phyloP scores from a whole-genome alignment of 2,888 invertebrate species.

The Stenchaetothrips biformis region DNA sequence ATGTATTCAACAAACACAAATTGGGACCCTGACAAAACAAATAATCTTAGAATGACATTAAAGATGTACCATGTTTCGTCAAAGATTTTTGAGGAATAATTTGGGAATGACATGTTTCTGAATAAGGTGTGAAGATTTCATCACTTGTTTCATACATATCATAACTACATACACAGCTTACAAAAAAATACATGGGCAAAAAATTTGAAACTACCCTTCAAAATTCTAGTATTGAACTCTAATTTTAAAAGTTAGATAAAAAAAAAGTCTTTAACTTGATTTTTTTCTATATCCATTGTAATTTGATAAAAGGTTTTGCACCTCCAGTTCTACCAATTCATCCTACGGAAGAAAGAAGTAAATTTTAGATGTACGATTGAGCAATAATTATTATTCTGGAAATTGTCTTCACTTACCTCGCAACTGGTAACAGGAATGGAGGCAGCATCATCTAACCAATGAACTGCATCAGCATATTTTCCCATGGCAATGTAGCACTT shows the following conservation, averaged over 20 bases:
- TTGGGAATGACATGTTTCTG: too few relatives aligned
- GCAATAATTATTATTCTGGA: conserved; percentile 18
- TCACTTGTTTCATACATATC: too few relatives aligned
- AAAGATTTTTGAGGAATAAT: too few relatives aligned
- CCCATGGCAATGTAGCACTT: conserved; percentile 53
- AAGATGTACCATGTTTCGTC: too few relatives aligned
- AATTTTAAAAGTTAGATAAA: not conserved
- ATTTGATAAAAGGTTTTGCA: conserved; percentile 37
- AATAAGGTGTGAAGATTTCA: too few relatives aligned
- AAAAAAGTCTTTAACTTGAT: not conserved
- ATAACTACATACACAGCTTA: too few relatives aligned
- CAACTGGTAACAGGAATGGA: conserved; percentile 36
- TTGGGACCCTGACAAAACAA: too few relatives aligned
- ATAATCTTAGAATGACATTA: too few relatives aligned
- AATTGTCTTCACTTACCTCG: conserved; percentile 35
- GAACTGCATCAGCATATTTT: conserved; percentile 49
- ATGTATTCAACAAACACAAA: too few relatives aligned
- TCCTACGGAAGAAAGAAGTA: conserved; percentile 36
- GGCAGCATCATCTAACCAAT: conserved; percentile 47
- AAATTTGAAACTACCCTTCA: too few relatives aligned
- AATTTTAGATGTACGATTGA: conserved; percentile 4
- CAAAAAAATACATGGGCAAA: too few relatives aligned
- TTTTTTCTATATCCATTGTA: conserved; percentile 36
- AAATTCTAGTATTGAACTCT: too few relatives aligned
- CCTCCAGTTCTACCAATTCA: conserved; percentile 36